Conservation (phyloP, 1,140 invertebrate genomes). For the Chymomyza costata region DNA sequence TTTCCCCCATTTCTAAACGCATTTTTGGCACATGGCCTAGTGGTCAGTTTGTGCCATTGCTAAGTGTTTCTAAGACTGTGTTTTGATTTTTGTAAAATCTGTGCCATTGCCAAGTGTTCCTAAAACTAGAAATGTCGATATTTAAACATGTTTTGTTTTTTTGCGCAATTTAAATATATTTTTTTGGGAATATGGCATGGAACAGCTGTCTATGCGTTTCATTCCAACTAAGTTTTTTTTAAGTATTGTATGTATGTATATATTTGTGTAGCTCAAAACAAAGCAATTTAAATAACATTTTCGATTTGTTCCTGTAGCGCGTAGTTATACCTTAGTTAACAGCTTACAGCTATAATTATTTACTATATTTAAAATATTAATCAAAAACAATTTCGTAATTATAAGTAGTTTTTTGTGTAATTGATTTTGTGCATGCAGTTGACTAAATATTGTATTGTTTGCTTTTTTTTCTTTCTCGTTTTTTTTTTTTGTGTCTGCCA, state of each 20-base stretch:
- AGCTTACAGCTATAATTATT: constrained; percentile 5
- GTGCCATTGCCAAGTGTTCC: too few species aligned
- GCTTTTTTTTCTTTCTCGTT: constrained; percentile 47
- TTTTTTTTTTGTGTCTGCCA: constrained; percentile 24
- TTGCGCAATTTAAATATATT: background rate
- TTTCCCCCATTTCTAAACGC: constrained; percentile 17
- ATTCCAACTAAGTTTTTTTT: background rate
- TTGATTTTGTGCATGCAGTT: constrained; percentile 41
- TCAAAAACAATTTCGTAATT: too few species aligned
- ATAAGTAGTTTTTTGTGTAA: constrained; percentile 4
- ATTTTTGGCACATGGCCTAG: background rate
- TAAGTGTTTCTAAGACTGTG: background rate
- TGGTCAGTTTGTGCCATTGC: too few species aligned
- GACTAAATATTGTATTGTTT: constrained; percentile 57
- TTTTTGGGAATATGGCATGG: constrained; percentile 17
- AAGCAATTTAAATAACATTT: constrained; percentile 4
- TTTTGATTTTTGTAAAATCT: background rate
- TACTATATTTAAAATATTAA: constrained; percentile 1
- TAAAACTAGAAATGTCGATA: too few species aligned
- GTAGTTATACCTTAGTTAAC: background rate
- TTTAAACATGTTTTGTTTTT: background rate
- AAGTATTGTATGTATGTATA: constrained; percentile 3
- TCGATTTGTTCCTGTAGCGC: constrained; percentile 7
- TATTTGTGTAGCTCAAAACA: constrained; percentile 8
- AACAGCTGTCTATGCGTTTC: constrained; percentile 12